These are phyloP conservation scores for Scyliorhinus canicula DNA, from an alignment of 2,797 vertebrate species.

Conservation along the genomic window DNA sequence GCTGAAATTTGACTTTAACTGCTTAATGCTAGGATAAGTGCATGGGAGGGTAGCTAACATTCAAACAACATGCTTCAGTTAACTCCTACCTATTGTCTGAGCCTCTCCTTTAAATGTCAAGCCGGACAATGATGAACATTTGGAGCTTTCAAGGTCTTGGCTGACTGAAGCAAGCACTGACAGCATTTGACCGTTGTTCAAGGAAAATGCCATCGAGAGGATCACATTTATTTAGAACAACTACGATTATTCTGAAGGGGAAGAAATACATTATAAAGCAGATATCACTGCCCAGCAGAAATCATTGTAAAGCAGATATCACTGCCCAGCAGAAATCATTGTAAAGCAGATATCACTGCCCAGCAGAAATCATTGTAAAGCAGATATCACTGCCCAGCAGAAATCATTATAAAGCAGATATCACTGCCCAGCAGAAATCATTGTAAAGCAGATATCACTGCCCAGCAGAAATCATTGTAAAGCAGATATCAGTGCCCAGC, in stretches of 20 bases:
- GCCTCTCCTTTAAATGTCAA: conserved; percentile 1
- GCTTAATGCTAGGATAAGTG: background rate
- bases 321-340: background rate
- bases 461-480: background rate
- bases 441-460: background rate
- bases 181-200: background rate
- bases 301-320: background rate
- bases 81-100: background rate
- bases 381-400: background rate
- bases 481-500: background rate
- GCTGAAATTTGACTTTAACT: background rate
- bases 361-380: background rate
- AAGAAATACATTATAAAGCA: background rate
- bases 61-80: background rate
- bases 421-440: background rate
- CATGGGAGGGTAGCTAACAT: background rate
- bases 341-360: background rate
- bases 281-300: background rate
- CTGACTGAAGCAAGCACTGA: conserved; percentile 3
- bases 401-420: background rate
- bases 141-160: background rate
- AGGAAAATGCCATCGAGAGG: background rate
- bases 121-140: background rate
- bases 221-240: background rate
- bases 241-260: background rate